phyloP scores from a whole-genome alignment of 2,888 invertebrate species.

The Machimus rusticus region DNA sequence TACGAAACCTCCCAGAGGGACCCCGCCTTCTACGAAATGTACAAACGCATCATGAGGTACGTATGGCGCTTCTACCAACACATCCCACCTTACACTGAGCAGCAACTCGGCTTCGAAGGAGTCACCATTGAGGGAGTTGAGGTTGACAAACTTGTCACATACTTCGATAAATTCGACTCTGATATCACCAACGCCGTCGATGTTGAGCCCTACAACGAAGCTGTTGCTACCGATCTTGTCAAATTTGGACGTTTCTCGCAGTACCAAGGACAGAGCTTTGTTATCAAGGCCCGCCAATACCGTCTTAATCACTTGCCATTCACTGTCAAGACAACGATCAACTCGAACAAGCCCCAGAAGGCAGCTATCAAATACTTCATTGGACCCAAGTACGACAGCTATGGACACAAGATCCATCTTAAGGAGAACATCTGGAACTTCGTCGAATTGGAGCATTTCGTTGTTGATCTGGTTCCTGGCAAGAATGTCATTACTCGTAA shows the following conservation, averaged over 20 bases:
- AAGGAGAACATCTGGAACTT: conserved; percentile 71
- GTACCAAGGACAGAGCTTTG: conserved; percentile 60
- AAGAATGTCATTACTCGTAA: conserved; percentile 66
- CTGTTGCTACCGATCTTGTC: conserved; percentile 52
- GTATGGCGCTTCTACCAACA: conserved; percentile 64
- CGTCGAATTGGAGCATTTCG: conserved; percentile 72
- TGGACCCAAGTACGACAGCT: conserved; percentile 73
- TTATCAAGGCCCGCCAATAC: conserved; percentile 67
- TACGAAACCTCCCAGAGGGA: conserved; percentile 75
- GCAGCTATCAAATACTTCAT: conserved; percentile 73
- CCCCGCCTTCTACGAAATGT: conserved; percentile 75
- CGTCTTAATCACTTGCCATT: conserved; percentile 74
- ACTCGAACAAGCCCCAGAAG: conserved; percentile 68
- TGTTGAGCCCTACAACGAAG: conserved; percentile 61
- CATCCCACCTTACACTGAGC: conserved; percentile 69
- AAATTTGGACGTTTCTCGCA: conserved; percentile 58
- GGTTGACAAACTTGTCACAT: conserved; percentile 73
- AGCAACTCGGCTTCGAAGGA: conserved; percentile 70
- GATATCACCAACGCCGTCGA: conserved; percentile 66
- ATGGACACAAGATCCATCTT: conserved; percentile 66
- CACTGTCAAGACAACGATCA: conserved; percentile 67
- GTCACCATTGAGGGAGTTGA: conserved; percentile 70
- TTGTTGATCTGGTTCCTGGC: conserved; percentile 69
- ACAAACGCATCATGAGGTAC: conserved; percentile 68
- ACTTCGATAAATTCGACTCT: conserved; percentile 73